Conservation (phyloP, 1,140 invertebrate species). For the Rhopalosiphum padi region DNA sequence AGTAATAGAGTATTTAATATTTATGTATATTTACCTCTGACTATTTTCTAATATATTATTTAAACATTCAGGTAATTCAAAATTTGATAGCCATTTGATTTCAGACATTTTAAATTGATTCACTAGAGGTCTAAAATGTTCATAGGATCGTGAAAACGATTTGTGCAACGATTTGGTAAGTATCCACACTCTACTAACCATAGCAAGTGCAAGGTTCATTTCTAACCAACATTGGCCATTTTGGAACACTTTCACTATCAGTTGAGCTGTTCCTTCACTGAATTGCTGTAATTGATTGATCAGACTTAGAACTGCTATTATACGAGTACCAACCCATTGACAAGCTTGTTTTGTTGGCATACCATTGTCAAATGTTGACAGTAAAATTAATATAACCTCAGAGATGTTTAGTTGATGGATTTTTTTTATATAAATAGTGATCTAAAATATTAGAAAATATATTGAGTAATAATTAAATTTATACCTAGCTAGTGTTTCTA, state of each 20-base stretch:
- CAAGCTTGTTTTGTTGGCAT: slow-evolving; percentile 28
- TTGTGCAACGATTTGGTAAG: slow-evolving; percentile 19
- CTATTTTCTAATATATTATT: slow-evolving; percentile 4
- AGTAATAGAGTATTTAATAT: neutral
- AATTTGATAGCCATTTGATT: neutral
- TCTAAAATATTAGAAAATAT: slow-evolving; percentile 12
- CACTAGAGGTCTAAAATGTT: neutral
- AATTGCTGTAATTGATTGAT: slow-evolving; percentile 24
- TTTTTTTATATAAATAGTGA: slow-evolving; percentile 33
- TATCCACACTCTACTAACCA: slow-evolving; percentile 53
- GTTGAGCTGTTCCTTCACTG: slow-evolving; percentile 25
- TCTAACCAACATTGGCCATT: slow-evolving; percentile 49
- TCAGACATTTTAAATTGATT: slow-evolving; percentile 10
- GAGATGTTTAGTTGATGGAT: slow-evolving; percentile 5
- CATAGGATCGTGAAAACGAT: neutral
- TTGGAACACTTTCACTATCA: slow-evolving; percentile 31
- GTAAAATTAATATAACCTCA: neutral
- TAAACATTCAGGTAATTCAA: slow-evolving; percentile 14
- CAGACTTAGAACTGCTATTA: neutral
- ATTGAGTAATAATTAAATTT: neutral
- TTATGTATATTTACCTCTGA: neutral
- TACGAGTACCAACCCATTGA: slow-evolving; percentile 18
- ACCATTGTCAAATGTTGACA: slow-evolving; percentile 23
- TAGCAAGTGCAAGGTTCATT: slow-evolving; percentile 48
- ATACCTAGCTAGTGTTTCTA: neutral